phyloP scores from a whole-genome alignment of 2,113 vertebrate genomes.

The Solea senegalensis region DNA sequence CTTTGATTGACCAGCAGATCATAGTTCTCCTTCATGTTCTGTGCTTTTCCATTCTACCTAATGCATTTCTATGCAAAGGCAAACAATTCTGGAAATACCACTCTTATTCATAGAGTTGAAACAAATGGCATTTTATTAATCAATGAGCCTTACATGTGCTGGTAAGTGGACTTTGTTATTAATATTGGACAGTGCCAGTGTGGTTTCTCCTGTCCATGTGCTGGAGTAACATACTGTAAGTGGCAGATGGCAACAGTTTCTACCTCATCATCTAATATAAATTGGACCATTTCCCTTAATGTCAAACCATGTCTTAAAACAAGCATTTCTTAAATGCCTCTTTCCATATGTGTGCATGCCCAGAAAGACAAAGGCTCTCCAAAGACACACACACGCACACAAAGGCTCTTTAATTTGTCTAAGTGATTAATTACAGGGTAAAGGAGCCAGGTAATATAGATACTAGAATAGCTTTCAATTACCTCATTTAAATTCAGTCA shows the following conservation, averaged over 20 bases:
- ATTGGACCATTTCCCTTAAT: background rate
- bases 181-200: too few species aligned
- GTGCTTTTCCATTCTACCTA: background rate
- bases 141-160: too few species aligned
- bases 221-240: too few species aligned
- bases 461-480: conserved; percentile 81
- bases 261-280: background rate
- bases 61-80: too few species aligned
- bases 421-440: conserved; percentile 82
- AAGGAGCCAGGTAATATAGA: conserved; percentile 78
- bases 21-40: conserved; percentile 1
- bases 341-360: background rate
- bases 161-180: too few species aligned
- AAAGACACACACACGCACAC: conserved; percentile 19
- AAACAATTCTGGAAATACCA: too few species aligned
- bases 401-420: conserved; percentile 79
- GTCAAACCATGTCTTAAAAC: background rate
- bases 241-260: too few species aligned
- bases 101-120: too few species aligned
- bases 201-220: too few species aligned
- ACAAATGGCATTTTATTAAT: too few species aligned
- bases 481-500: conserved; percentile 74
- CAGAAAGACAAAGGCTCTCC: background rate
- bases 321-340: background rate
- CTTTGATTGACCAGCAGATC: conserved; percentile 35